Evolutionary conservation across 2,797 vertebrate species (phyloP).

Genomic region (Sparidentex hasta): DNA sequence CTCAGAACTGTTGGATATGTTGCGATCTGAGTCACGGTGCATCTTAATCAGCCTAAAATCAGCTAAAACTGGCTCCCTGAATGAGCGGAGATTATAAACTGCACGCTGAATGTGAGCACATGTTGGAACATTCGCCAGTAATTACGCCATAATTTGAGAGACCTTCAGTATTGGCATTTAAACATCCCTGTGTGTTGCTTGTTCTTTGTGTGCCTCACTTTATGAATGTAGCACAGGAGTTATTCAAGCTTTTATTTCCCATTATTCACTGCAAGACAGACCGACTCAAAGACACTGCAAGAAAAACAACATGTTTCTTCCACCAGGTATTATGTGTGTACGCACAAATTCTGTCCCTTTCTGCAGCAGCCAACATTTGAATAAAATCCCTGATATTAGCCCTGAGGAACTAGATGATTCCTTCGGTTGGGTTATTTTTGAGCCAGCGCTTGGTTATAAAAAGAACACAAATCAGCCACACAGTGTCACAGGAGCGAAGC

Average conservation of each 20-base stretch:
- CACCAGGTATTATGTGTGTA: background rate
- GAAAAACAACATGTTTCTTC: background rate
- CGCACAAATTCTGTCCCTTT: background rate
- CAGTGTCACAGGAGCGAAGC: background rate
- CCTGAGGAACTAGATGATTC: background rate
- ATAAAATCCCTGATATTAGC: background rate
- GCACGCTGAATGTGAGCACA: background rate
- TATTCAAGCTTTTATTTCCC: background rate
- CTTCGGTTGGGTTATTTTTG: background rate
- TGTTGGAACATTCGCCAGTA: background rate
- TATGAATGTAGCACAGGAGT: background rate
- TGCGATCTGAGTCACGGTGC: slow-evolving; percentile 43
- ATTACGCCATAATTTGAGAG: background rate
- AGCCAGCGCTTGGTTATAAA: background rate
- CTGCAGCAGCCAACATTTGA: background rate
- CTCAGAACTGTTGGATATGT: slow-evolving; percentile 9
- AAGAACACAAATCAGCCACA: background rate
- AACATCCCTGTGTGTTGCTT: background rate
- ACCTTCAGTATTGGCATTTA: background rate
- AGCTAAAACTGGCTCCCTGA: slow-evolving; percentile 8
- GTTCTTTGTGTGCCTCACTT: background rate
- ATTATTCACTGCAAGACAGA: background rate
- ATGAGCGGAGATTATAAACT: slow-evolving; percentile 1
- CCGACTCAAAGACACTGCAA: background rate
- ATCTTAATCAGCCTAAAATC: slow-evolving; percentile 40